Percentiles rank a stretch among this genome's conserved stretches.
phyloP scores from a whole-genome alignment of 2,888 invertebrate genomes.

The Schrankia costaestrigalis region DNA sequence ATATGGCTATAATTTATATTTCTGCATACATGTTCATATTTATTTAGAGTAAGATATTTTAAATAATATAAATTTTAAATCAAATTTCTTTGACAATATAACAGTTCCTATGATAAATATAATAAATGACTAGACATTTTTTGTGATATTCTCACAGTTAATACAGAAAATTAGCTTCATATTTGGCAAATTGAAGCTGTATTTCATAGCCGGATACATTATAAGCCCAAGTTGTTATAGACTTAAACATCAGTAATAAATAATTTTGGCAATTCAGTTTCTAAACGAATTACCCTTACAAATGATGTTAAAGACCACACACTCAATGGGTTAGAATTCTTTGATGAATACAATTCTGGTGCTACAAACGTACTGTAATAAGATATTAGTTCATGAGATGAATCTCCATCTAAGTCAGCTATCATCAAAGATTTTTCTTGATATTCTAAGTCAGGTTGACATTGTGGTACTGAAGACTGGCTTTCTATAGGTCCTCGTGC shows the following conservation, averaged over 20 bases:
- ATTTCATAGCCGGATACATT: constrained; percentile 27
- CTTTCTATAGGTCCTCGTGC: constrained; percentile 56
- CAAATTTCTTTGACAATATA: constrained; percentile 7
- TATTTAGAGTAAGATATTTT: too few species aligned
- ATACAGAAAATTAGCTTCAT: constrained; percentile 45
- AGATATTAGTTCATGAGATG: constrained; percentile 88
- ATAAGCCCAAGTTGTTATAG: constrained; percentile 17
- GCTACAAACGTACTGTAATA: constrained; percentile 85
- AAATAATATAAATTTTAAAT: background rate
- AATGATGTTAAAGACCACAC: constrained; percentile 84
- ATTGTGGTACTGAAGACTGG: constrained; percentile 63
- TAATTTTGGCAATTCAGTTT: constrained; percentile 86
- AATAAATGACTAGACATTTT: constrained; percentile 39
- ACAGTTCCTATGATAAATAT: background rate
- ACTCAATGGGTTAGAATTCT: constrained; percentile 59
- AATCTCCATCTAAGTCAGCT: constrained; percentile 87
- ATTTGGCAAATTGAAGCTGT: constrained; percentile 29
- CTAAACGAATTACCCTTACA: constrained; percentile 85
- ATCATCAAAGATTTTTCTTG: constrained; percentile 87
- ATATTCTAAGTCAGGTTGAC: constrained; percentile 88
- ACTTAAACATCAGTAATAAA: constrained; percentile 74
- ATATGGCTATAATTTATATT: too few species aligned
- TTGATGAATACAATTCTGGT: constrained; percentile 58
- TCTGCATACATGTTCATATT: too few species aligned
- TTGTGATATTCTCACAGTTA: constrained; percentile 38